A percentile compares a stretch with the other conserved stretches of the same genome.
Evolutionary conservation across 2,797 vertebrate species (phyloP).

Genomic region (Gadopsis bispinosus): DNA sequence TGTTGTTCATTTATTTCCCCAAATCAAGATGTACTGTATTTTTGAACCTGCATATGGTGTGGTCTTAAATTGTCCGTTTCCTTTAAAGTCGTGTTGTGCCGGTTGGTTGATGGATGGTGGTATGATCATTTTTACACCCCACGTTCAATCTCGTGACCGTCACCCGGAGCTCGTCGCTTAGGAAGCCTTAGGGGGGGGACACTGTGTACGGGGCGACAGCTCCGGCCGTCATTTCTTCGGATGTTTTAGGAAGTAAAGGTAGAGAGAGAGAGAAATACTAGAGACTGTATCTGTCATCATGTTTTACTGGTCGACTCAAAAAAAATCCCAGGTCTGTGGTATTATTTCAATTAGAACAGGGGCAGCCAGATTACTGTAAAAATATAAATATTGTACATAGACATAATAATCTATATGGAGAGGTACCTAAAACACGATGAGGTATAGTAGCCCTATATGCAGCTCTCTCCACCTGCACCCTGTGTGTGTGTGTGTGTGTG

Average conservation of each 20-base stretch:
- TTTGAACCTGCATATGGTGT: conserved; percentile 75
- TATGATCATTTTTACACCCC: conserved; percentile 48
- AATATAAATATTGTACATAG: conserved; percentile 86
- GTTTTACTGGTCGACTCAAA: conserved; percentile 51
- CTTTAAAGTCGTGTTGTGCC: conserved; percentile 67
- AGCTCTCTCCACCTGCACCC: conserved; percentile 80
- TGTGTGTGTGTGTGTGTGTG: conserved; percentile 52
- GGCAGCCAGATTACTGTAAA: conserved; percentile 78
- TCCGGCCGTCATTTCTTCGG: conserved; percentile 22
- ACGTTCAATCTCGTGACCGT: conserved; percentile 46
- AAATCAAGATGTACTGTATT: conserved; percentile 82
- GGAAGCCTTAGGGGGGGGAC: conserved; percentile 70
- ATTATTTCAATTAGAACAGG: conserved; percentile 62
- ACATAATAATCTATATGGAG: conserved; percentile 87
- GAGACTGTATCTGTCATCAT: conserved; percentile 48
- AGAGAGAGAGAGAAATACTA: conserved; percentile 29
- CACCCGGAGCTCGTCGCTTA: conserved; percentile 63
- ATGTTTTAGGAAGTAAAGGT: conserved; percentile 31
- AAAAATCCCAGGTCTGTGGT: conserved; percentile 48
- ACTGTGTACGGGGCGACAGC: conserved; percentile 66
- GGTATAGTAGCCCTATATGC: conserved; percentile 81
- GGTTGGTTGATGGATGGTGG: conserved; percentile 39
- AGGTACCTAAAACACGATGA: conserved; percentile 75
- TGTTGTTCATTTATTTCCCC: conserved; percentile 71
- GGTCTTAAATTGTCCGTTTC: conserved; percentile 65